Evolutionary conservation across 2,888 invertebrate genomes (phyloP), one percentile per base, ranked within the genome.

Genomic region (Stegophylla sp.): DNA sequence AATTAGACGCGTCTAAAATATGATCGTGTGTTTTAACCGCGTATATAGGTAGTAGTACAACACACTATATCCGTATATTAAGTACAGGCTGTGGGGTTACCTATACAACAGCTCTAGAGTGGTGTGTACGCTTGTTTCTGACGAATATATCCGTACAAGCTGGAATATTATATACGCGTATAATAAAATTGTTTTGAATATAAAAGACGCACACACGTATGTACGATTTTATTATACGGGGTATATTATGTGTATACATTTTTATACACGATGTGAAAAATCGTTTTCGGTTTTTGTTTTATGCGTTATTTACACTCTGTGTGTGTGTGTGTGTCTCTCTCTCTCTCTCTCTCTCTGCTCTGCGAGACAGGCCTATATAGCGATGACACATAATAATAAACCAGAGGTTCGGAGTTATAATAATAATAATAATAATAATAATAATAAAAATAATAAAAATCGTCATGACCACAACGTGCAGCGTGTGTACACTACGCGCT

Each of bases 351-450:
- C n/a, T n/a, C n/a, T n/a, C n/a, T n/a, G n/a, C n/a, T n/a, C n/a
- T n/a, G n/a, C n/a, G n/a, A n/a, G n/a, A n/a, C n/a, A 9, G 20
- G 26, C 26, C n/a, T 28, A 61, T 26, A 45, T 45, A 74, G n/a
- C n/a, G 41, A 77, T 77, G 67, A 77, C 76, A 67, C 75, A 76
- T 67, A 77, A 77, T 67, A 77, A 77, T 77, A 77, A 77, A 77
- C 76, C 76, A 20, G 34, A 56, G 73, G 61, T 63, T 23, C 34
- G 17, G 63, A 61, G 75, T 64, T 67, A 45, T 56, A 43, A 67
- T 77, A 45, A 34, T 45, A 66, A n/a, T n/a, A n/a, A n/a, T n/a
- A n/a, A n/a, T n/a, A n/a, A 45, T 56, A 43, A 67, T 77, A 45
- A 34, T 45, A 66, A n/a, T n/a, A n/a, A n/a, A n/a, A n/a, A n/a